Percentiles rank a stretch among this genome's conserved stretches.
These are phyloP conservation scores for Drosophila monieri DNA, from an alignment of 2,888 invertebrate genomes.

Conservation along the genomic window DNA sequence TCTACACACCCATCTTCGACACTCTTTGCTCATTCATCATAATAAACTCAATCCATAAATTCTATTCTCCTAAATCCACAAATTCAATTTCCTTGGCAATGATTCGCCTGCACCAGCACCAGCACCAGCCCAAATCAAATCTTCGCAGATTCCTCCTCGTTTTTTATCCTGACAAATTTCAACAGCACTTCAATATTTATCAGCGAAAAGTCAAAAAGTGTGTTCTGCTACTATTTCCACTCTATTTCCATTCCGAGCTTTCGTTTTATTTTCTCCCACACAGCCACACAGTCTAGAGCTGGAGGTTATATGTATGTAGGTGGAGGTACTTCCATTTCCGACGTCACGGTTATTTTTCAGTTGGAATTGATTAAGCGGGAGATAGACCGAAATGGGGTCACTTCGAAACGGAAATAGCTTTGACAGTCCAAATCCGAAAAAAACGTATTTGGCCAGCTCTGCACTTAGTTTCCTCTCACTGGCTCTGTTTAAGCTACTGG, in stretches of 20 bases:
- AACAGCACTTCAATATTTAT: conserved; percentile 50
- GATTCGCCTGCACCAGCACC: conserved; percentile 19
- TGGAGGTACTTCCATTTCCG: conserved; percentile 57
- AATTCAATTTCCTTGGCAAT: conserved; percentile 39
- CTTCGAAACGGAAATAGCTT: conserved; percentile 66
- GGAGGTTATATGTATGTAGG: not conserved
- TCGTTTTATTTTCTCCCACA: conserved; percentile 29
- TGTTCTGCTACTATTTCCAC: conserved; percentile 31
- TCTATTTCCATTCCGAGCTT: conserved; percentile 43
- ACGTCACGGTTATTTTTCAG: conserved; percentile 62
- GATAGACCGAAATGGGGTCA: conserved; percentile 47
- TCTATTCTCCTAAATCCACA: conserved; percentile 32
- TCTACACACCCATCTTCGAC: not conserved
- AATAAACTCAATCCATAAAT: conserved; percentile 33
- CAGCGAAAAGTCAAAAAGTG: conserved; percentile 49
- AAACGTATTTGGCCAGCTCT: conserved; percentile 22
- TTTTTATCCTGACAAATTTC: conserved; percentile 40
- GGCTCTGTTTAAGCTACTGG: not conserved
- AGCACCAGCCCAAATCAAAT: conserved; percentile 29
- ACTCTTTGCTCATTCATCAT: conserved; percentile 24
- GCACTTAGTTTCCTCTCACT: not conserved
- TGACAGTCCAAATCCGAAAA: conserved; percentile 63
- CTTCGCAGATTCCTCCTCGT: conserved; percentile 10
- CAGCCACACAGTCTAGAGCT: conserved; percentile 4
- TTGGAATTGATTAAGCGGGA: conserved; percentile 61